Percentiles rank a stretch among this genome's conserved stretches.
Evolutionary conservation across 2,113 vertebrate genomes (phyloP).

Genomic region (Salvelinus sp.): DNA sequence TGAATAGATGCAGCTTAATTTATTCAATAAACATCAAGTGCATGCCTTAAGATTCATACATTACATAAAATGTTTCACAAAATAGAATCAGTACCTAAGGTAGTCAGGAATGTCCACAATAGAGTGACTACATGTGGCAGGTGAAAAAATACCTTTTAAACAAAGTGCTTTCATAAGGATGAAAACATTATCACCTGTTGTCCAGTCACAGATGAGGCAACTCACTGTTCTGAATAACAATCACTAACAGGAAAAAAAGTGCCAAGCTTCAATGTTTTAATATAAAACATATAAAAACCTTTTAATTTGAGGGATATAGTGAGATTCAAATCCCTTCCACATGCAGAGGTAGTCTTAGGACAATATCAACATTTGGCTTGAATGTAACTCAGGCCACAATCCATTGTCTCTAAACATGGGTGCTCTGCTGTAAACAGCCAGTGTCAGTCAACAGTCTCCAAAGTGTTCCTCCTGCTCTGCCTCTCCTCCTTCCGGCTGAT

Average conservation of each 20-base stretch:
- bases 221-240: constrained; percentile 1
- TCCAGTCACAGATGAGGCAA: not conserved
- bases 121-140: not conserved
- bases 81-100: not conserved
- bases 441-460: constrained; percentile 31
- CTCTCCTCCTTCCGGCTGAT: constrained; percentile 29
- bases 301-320: not conserved
- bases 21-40: not conserved
- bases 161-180: constrained; percentile 3
- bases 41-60: not conserved
- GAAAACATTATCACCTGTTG: too few species aligned
- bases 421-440: constrained; percentile 37
- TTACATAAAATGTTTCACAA: not conserved
- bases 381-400: not conserved
- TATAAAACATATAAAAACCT: constrained; percentile 29
- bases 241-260: constrained; percentile 9
- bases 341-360: not conserved
- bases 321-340: not conserved
- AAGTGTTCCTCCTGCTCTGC: constrained; percentile 21
- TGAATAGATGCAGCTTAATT: not conserved
- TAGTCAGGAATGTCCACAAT: not conserved
- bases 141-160: not conserved
- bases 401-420: constrained; percentile 46
- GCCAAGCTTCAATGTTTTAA: constrained; percentile 29
- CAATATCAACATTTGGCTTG: not conserved